Evolutionary conservation across 2,113 vertebrate species (phyloP), one percentile per base, ranked within the genome.

Genomic region (Neolamprologus toae): DNA sequence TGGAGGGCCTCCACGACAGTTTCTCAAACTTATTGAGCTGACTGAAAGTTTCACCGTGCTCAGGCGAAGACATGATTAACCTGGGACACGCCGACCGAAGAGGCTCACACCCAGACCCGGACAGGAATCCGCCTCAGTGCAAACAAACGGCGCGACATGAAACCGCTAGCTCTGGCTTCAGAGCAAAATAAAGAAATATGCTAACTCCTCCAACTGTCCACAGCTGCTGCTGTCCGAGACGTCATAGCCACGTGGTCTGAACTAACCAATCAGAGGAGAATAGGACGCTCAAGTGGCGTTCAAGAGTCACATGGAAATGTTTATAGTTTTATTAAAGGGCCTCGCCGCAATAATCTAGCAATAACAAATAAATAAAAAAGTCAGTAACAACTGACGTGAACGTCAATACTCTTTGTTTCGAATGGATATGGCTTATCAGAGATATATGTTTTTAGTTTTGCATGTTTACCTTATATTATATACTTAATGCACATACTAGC

Each of bases 11-110:
- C 93, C 97, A 97, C 84, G 97, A 97, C 92, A 98, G 96, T 90
- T 97, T 97, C 94, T 98, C 98, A 94, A 98, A 98, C 91, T 90
- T 94, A 84, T 94, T 96, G 83, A 96, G 92, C 84, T 94, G 94
- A 89, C 82, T 93, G 84, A 76, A 84, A 71, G 86, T 91, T 66
- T 79, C 88, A 57, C 85, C 83, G 1, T 81, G 84, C 37, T 94
- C 92, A 9, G 59, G 47, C 6, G 92, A 88, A 53, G 94, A 95
- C 96, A 96, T 96, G 79, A 88, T 92, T 11, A 82, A 78, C 42
- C 80, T 80, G 13, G 21, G 5, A 37, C 31, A 45, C 57, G 5
- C 81, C 9, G 11, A 42, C 19, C 12, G 49, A 51, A 55, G 6
- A 10, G 26, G 21, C 49, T 92, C 79, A 90, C 83, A 78, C 55